These are phyloP conservation scores for Lates calcarifer DNA, from an alignment of 2,113 vertebrate species.

Conservation along the genomic window DNA sequence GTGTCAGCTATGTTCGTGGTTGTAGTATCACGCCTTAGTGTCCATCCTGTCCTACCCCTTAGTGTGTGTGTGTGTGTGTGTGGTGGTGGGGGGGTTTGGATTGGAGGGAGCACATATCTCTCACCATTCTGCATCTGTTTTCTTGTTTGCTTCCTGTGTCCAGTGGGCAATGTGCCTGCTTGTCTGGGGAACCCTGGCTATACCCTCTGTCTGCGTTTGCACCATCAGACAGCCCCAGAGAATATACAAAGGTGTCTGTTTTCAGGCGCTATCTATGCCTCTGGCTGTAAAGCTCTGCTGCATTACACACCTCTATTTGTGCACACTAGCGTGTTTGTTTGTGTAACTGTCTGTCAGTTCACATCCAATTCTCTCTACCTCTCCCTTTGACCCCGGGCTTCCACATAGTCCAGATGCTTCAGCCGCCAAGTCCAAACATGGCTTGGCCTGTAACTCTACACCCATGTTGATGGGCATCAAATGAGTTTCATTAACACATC, in stretches of 20 bases:
- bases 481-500: conserved; percentile 4
- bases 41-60: not conserved
- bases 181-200: conserved; percentile 66
- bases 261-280: conserved; percentile 46
- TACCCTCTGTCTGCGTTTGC: conserved; percentile 31
- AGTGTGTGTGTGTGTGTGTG: no score
- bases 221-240: conserved; percentile 30
- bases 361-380: conserved; percentile 57
- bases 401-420: conserved; percentile 38
- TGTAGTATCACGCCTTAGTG: not conserved
- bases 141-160: conserved; percentile 39
- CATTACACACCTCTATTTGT: conserved; percentile 52
- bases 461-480: conserved; percentile 11
- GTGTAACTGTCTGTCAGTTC: conserved; percentile 42
- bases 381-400: conserved; percentile 49
- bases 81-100: no score
- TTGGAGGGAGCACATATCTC: not conserved
- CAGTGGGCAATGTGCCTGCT: conserved; percentile 37
- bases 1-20: not conserved
- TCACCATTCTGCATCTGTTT: conserved; percentile 46
- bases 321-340: conserved; percentile 40
- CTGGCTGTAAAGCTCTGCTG: conserved; percentile 56
- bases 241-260: conserved; percentile 70
- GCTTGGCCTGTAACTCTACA: conserved; percentile 52
- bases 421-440: conserved; percentile 53